Evolutionary conservation across 1,140 invertebrate species (phyloP), one percentile per base, ranked within the genome.

Genomic region (Drosophila azteca): DNA sequence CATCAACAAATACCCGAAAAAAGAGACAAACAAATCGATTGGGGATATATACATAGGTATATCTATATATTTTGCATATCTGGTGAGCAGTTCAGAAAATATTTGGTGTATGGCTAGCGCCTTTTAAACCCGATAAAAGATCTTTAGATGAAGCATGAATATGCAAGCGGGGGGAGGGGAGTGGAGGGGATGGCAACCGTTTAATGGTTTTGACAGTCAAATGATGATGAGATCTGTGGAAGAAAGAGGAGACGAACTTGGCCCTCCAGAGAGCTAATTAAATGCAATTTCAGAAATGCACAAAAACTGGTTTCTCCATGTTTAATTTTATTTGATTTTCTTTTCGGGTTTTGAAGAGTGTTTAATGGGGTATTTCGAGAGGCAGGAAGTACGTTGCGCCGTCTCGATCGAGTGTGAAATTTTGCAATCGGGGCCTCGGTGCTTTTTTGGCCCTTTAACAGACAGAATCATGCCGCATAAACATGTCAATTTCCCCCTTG

Each of bases 401-500:
- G 29, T 0, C 6, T 6, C 26, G 6, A 7, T 7, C 13, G 35
- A 15, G n/a, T 35, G 71, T 84, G 66, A 81, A 81, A 77, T 81
- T 70, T 81, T 64, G 81, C 77, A 85, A 77, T 59, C 64, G 54
- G 17, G 5, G 4, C 24, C 3, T 5, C 3, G 52, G 39, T 39
- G 13, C 13, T 15, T 15, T 54, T 24, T 24, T 41, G 35, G 57
- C 58, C 43, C 49, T 66, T 1, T 20, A 20, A 20, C 1, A 20
- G 17, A 20, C 17, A 20, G 17, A 0, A 20, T 20, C 17, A 20
- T 20, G 17, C 17, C 17, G 17, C 17, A 20, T 20, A 20, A 20
- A 20, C 17, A 88, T 87, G 82, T 87, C 82, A 87, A 87, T 87
- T 87, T 79, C 70, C 66, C 61, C 65, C 4, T 5, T 65, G 17